Evolutionary conservation across 2,113 vertebrate genomes (phyloP).

Genomic region (Sitta europaea): DNA sequence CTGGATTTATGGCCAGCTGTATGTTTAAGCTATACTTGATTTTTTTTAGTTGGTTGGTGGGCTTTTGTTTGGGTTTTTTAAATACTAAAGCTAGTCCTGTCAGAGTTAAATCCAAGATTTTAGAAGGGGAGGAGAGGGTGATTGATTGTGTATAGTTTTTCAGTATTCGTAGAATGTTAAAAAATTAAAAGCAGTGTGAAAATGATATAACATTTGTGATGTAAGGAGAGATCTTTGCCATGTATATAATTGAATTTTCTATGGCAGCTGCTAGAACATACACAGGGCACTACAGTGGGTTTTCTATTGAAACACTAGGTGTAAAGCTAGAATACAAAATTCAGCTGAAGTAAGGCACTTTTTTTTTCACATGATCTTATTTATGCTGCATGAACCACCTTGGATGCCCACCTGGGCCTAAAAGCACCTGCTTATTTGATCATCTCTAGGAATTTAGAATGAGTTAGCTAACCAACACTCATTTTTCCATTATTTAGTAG

Average conservation of each 20-base stretch:
- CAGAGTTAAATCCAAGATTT: not conserved
- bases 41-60: not conserved
- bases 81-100: not conserved
- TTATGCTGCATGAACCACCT: not conserved
- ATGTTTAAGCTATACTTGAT: not conserved
- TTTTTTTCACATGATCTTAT: not conserved
- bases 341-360: not conserved
- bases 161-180: not conserved
- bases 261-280: not conserved
- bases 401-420: not conserved
- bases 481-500: not conserved
- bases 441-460: not conserved
- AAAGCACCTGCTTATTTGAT: not conserved
- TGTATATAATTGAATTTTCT: not conserved
- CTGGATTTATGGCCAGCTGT: not conserved
- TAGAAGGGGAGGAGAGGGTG: not conserved
- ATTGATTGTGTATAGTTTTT: not conserved
- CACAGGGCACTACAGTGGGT: not conserved
- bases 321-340: not conserved
- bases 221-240: not conserved
- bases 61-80: fast-evolving
- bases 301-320: not conserved
- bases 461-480: not conserved
- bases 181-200: not conserved
- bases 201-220: not conserved